These are phyloP conservation scores for Phalacrocorax aristotelis DNA, from an alignment of 2,113 vertebrate genomes.

Conservation along the genomic window DNA sequence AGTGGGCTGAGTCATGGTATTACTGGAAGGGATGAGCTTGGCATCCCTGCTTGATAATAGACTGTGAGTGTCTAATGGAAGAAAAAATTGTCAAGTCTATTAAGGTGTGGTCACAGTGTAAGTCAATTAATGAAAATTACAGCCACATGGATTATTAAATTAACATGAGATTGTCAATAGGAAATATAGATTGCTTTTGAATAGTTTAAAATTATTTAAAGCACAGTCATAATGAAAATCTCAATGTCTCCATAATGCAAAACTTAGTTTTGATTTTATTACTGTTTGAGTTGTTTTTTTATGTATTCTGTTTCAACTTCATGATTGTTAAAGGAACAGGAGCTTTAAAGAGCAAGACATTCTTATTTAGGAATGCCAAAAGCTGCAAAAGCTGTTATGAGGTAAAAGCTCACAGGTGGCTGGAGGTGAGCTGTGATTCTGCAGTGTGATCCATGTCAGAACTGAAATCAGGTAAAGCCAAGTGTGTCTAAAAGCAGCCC, in stretches of 20 bases:
- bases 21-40: not conserved
- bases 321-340: not conserved
- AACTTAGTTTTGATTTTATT: slow-evolving; percentile 6
- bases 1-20: not conserved
- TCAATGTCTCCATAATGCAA: not conserved
- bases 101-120: not conserved
- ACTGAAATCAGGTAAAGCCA: not conserved
- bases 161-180: slow-evolving; percentile 16
- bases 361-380: not conserved
- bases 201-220: slow-evolving; percentile 13
- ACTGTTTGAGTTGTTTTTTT: not conserved
- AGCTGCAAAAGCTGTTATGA: not conserved
- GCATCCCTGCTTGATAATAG: not conserved
- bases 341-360: not conserved
- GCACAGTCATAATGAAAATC: not conserved
- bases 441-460: not conserved
- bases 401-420: not conserved
- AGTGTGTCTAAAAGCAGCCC: not conserved
- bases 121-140: slow-evolving; percentile 29
- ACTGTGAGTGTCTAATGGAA: not conserved
- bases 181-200: slow-evolving; percentile 25
- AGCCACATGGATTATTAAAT: not conserved
- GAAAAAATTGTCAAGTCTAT: not conserved
- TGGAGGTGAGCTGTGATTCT: not conserved
- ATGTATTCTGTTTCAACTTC: not conserved